Percentiles rank a stretch among this genome's conserved stretches.
Evolutionary conservation across 2,113 vertebrate species (phyloP).

Genomic region (Lonchura striata): DNA sequence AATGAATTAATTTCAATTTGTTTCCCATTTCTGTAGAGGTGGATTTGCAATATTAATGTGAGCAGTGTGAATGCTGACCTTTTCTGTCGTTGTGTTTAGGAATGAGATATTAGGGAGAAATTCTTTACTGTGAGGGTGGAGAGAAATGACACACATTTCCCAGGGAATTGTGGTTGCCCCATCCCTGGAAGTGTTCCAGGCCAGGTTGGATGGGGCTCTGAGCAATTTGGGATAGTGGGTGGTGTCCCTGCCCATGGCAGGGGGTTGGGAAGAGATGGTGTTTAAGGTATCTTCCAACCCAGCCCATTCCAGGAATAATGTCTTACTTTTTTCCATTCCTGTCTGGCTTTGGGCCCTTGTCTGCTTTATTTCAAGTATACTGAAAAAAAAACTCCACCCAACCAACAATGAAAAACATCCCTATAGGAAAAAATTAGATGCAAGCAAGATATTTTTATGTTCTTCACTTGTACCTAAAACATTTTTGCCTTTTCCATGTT

Average conservation of each 20-base stretch:
- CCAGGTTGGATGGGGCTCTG: background rate
- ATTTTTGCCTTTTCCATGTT: background rate
- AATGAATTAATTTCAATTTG: background rate
- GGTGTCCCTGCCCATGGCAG: background rate
- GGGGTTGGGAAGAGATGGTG: accelerated
- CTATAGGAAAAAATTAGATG: background rate
- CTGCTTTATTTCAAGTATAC: background rate
- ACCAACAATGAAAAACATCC: background rate
- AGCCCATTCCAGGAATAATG: background rate
- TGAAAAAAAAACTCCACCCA: accelerated
- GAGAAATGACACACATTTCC: background rate
- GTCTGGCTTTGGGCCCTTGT: background rate
- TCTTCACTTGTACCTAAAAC: background rate
- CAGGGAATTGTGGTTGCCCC: background rate
- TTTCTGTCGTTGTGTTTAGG: background rate
- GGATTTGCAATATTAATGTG: background rate
- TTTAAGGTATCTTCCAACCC: background rate
- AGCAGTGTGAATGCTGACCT: background rate
- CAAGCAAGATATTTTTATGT: background rate
- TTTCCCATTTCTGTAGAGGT: background rate
- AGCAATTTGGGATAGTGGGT: background rate
- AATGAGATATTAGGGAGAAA: background rate
- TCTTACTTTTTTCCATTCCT: background rate
- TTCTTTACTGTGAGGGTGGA: background rate
- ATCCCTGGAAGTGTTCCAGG: background rate